Evolutionary conservation across 53 echinoderm and acorn worm species (phyloP).

Genomic region (Astropecten irregularis): DNA sequence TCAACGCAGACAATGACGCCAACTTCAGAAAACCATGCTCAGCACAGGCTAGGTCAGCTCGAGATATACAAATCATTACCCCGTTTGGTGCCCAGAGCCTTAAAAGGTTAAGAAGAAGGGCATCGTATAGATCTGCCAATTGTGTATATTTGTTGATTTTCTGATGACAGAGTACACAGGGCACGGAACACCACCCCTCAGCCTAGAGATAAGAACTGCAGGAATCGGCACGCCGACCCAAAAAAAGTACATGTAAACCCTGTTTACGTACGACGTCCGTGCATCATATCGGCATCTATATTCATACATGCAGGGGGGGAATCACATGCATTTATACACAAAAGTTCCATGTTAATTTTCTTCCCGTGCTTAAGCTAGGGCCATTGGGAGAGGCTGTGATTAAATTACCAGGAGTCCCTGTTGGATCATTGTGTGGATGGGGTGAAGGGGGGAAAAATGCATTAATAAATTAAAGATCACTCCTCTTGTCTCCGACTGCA

Average conservation of each 20-base stretch:
- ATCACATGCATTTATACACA: slow-evolving; percentile 58
- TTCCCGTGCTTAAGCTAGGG: slow-evolving; percentile 35
- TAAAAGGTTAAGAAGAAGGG: slow-evolving; percentile 22
- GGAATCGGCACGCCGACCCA: slow-evolving; percentile 8
- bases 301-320: slow-evolving; percentile 32
- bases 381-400: slow-evolving; percentile 48
- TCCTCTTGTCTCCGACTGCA: slow-evolving; percentile 5
- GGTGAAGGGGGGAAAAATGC: slow-evolving; percentile 51
- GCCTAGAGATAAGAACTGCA: slow-evolving; percentile 25
- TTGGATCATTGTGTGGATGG: slow-evolving; percentile 54
- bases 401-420: slow-evolving; percentile 25
- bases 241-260: slow-evolving; percentile 53
- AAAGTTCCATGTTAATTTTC: slow-evolving; percentile 59
- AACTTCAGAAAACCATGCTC: slow-evolving; percentile 35
- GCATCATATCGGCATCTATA: slow-evolving; percentile 52
- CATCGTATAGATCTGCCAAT: slow-evolving; percentile 35
- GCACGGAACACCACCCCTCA: slow-evolving; percentile 41
- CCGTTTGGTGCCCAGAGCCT: background rate
- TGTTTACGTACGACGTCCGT: slow-evolving; percentile 36
- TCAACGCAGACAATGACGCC: background rate
- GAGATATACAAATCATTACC: background rate
- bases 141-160: slow-evolving; percentile 56
- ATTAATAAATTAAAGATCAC: slow-evolving; percentile 57
- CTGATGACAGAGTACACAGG: slow-evolving; percentile 40
- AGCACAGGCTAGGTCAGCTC: slow-evolving; percentile 36